Evolutionary conservation across 2,888 invertebrate species (phyloP), one percentile per base, ranked within the genome.

Genomic region (Cantharis nigra): DNA sequence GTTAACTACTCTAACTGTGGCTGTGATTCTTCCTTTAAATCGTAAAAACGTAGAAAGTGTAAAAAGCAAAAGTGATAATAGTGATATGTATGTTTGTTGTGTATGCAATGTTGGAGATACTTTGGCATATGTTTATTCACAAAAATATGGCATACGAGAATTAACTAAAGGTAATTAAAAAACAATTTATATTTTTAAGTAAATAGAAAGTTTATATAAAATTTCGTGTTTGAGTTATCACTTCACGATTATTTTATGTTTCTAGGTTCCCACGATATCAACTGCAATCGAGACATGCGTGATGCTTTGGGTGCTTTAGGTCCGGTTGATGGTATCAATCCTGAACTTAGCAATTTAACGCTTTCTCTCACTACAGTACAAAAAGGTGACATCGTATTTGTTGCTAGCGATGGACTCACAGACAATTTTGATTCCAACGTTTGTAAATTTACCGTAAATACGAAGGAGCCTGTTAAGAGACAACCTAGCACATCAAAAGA

Each of bases 351-450:
- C 85, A 97, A 97, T 88, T 90, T 97, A 71, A 97, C 97, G 0
- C 92, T 96, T 80, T 94, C 95, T 0, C 92, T 97, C 91, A 96
- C 95, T 0, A 92, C 94, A 78, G 91, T 95, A 9, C 94, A 95
- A 82, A 89, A 91, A 69, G 96, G 94, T 10, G 97, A 97, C 85
- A 93, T 97, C 78, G 94, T 97, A 26, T 94, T 96, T 87, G 90
- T 97, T 14, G 96, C 96, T 0, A 95, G 95, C n/a, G 97, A 97
- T 85, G 97, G 97, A 9, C 92, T 97, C 33, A 95, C 96, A 7
- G 97, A 97, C 86, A 97, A 97, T 87, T 96, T 96, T 84, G 97
- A 97, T 89, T 97, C 97, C 0, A 96, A 97, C 30, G 96, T 97
- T 75, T 96, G 96, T 28, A 95, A 95, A 88, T 95, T 96, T 85